Evolutionary conservation across 1,140 invertebrate species (phyloP).

Genomic region (Berghia stephanieae): DNA sequence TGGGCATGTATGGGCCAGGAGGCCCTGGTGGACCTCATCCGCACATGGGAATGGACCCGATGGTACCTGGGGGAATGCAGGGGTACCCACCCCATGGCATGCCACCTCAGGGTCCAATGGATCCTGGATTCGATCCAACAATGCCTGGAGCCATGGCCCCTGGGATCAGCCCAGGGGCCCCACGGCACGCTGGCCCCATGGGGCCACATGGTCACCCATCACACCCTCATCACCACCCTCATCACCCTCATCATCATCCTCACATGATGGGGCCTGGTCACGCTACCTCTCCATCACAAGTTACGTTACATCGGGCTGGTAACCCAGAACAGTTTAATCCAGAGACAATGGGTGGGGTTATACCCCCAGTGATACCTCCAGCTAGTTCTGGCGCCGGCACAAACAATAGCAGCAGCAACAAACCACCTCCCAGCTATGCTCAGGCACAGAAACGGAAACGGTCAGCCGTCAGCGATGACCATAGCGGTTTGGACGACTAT

Average conservation of each 20-base stretch:
- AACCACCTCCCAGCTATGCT: constrained; percentile 65
- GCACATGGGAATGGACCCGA: constrained; percentile 41
- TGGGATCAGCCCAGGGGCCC: constrained; percentile 71
- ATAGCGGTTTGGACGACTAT: too few relatives aligned
- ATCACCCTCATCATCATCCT: too few relatives aligned
- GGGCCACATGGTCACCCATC: constrained; percentile 40
- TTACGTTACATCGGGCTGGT: constrained; percentile 57
- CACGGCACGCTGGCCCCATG: constrained; percentile 52
- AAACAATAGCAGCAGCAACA: constrained; percentile 39
- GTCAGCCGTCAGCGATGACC: constrained; percentile 59
- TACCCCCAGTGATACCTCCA: too few relatives aligned
- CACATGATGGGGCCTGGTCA: constrained; percentile 45
- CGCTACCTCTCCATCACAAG: constrained; percentile 29
- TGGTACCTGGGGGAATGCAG: constrained; percentile 39
- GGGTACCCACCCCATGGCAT: constrained; percentile 34
- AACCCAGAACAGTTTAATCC: constrained; percentile 64
- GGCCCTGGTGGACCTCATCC: constrained; percentile 26
- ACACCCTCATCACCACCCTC: too few relatives aligned
- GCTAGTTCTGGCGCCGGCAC: too few relatives aligned
- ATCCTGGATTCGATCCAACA: constrained; percentile 43
- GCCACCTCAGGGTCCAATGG: constrained; percentile 41
- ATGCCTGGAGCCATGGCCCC: constrained; percentile 46
- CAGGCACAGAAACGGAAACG: constrained; percentile 63
- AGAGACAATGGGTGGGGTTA: constrained; percentile 40
- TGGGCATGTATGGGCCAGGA: constrained; percentile 39